phyloP scores from a whole-genome alignment of 2,888 invertebrate genomes.

The Spialia ferax region DNA sequence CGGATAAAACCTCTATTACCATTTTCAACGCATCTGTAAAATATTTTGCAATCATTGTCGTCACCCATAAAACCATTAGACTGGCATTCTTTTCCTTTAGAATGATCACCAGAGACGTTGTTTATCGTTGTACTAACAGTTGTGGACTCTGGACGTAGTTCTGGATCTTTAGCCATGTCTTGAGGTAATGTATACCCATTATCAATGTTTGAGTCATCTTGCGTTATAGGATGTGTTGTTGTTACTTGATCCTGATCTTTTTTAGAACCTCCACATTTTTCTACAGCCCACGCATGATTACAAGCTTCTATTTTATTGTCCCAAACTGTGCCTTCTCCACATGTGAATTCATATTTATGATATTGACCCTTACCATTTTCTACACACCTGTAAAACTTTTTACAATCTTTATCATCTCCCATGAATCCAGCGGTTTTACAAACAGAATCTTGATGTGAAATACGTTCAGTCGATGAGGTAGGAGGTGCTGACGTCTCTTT shows the following conservation, averaged over 20 bases:
- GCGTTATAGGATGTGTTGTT: slow-evolving; percentile 36
- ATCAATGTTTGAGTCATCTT: slow-evolving; percentile 34
- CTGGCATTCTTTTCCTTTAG: slow-evolving; percentile 43
- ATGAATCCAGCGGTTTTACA: slow-evolving; percentile 78
- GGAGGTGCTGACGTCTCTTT: slow-evolving; percentile 10
- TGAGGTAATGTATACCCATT: slow-evolving; percentile 42
- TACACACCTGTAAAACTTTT: slow-evolving; percentile 90
- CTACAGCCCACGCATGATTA: slow-evolving; percentile 85
- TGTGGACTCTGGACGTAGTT: slow-evolving; percentile 40
- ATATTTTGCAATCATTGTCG: slow-evolving; percentile 48
- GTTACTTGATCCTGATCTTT: slow-evolving; percentile 37
- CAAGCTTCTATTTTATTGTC: slow-evolving; percentile 85
- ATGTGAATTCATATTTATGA: slow-evolving; percentile 84
- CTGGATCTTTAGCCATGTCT: slow-evolving; percentile 42
- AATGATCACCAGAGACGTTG: slow-evolving; percentile 16
- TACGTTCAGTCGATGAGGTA: slow-evolving; percentile 32
- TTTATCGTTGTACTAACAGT: slow-evolving; percentile 42
- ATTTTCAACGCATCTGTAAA: slow-evolving; percentile 65
- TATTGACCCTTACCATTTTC: slow-evolving; percentile 75
- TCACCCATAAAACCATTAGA: slow-evolving; percentile 49
- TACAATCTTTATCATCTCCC: slow-evolving; percentile 84
- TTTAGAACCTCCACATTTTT: slow-evolving; percentile 46
- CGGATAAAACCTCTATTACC: slow-evolving; percentile 86
- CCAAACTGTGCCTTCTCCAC: slow-evolving; percentile 88
- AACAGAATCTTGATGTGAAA: slow-evolving; percentile 39